Percentiles rank a stretch among this genome's conserved stretches.
These are phyloP conservation scores for Rhynchomys soricoides DNA, from an alignment of 2,113 vertebrate genomes.

Conservation along the genomic window DNA sequence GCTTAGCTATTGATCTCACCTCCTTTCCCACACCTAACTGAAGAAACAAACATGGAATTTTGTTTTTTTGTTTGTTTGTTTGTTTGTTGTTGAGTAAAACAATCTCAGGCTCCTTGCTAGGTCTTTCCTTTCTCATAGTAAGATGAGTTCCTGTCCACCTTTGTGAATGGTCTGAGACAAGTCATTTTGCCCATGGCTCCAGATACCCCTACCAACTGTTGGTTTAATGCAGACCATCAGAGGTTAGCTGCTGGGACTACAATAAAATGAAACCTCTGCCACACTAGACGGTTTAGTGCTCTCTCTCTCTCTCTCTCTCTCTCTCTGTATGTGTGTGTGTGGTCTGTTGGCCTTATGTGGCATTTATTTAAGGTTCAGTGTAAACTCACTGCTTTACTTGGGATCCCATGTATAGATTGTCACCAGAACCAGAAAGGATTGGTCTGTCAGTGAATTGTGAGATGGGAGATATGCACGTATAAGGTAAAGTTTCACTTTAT, in stretches of 20 bases:
- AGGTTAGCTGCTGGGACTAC: neutral
- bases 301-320: neutral
- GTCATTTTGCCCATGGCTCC: neutral
- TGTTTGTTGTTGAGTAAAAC: neutral
- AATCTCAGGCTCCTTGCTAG: neutral
- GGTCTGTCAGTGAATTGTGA: neutral
- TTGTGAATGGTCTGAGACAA: neutral
- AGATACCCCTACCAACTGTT: neutral
- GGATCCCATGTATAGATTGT: no score
- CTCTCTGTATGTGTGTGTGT: neutral
- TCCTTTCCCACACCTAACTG: neutral
- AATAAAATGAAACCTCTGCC: accelerated
- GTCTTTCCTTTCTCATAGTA: neutral
- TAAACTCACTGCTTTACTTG: neutral
- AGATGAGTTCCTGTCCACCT: accelerated
- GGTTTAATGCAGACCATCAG: neutral
- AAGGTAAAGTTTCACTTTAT: accelerated
- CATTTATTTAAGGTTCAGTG: no score
- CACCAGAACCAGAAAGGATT: neutral
- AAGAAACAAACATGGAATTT: neutral
- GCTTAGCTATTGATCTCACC: neutral
- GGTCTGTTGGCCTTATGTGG: accelerated
- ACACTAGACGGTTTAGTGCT: neutral
- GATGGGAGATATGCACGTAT: accelerated
- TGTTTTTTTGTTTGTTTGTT: no score